Conservation (phyloP, 2,888 invertebrate species). For the Hirtodrosophila trivittata region DNA sequence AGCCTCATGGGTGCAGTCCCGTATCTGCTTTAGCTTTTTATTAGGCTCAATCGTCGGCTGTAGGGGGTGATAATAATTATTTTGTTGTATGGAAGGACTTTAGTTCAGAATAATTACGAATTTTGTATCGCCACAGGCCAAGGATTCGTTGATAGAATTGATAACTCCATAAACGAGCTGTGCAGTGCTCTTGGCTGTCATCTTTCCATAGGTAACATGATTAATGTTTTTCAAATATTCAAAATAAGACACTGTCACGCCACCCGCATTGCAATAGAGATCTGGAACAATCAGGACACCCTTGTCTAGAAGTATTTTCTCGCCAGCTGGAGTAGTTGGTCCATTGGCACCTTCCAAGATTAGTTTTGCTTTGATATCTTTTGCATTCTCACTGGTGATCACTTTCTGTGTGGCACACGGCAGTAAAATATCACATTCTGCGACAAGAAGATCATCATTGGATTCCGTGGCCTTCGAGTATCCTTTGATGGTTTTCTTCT, state of each 20-base stretch:
- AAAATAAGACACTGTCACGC: conserved; percentile 99
- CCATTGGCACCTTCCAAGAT: conserved; percentile 99
- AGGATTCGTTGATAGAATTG: conserved; percentile 75
- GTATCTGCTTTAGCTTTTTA: conserved; percentile 53
- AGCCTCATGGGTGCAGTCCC: conserved; percentile 91
- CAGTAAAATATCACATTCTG: conserved; percentile 97
- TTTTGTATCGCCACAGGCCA: conserved; percentile 13
- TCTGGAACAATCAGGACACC: conserved; percentile 97
- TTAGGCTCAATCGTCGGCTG: conserved; percentile 68
- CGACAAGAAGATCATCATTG: conserved; percentile 91
- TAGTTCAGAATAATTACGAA: conserved; percentile 40
- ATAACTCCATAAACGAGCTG: conserved; percentile 68
- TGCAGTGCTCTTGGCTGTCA: conserved; percentile 96
- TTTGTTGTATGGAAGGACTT: not conserved
- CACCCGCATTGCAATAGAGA: conserved; percentile 95
- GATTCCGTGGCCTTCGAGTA: conserved; percentile 95
- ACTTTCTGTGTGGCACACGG: conserved; percentile 98
- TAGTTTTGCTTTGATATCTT: conserved; percentile 94
- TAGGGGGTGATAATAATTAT: too few relatives aligned
- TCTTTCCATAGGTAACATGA: conserved; percentile 97
- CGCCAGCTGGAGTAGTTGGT: conserved; percentile 97
- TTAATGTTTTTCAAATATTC: conserved; percentile 99
- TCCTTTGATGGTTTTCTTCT: conserved; percentile 93
- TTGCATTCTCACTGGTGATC: conserved; percentile 95
- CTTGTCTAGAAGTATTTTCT: conserved; percentile 93